Evolutionary conservation across 2,888 invertebrate genomes (phyloP), one percentile per base, ranked within the genome.

Genomic region (Nomada ruficornis): DNA sequence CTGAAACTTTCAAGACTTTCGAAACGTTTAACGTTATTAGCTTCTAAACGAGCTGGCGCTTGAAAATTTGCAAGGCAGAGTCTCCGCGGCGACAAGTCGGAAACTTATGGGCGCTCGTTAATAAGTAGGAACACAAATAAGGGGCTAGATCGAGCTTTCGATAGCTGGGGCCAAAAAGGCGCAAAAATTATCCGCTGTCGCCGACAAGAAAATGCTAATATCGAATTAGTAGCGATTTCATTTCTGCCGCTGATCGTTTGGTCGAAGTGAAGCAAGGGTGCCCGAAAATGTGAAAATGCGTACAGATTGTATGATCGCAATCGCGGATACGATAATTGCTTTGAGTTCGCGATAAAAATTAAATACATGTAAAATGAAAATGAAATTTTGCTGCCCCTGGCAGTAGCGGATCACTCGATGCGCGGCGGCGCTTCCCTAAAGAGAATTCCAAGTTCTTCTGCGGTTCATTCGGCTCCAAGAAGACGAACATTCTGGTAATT

Each of bases 401-500:
- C 62, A 55, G 62, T 74, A 36, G 36, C 3, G 44, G 23, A 67
- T 63, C 55, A 60, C 18, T 44, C 23, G 1, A 47, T n/a, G 29
- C 26, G 13, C 13, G 36, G 13, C 5, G 29, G 18, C 1, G n/a
- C 59, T 36, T 36, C 42, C 1, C 15, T 26, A 59, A 47, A 47
- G 60, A 20, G 60, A 57, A 68, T 63, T 67, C 26, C 36, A 63
- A 69, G 18, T 75, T 69, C 50, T 23, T 20, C 23, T 36, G 59
- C 42, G 26, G 26, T 67, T 44, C 59, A 13, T 18, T 64, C 26
- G 18, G 23, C 15, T 64, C 13, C 18, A 0, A 20, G 55, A 67
- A 65, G 62, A 68, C 54, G 54, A 62, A 67, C 67, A 74, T 78
- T 67, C 60, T 60, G 50, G 62, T 77, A 77, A 77, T 73, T 77